Evolutionary conservation across 2,888 invertebrate genomes (phyloP), one percentile per base, ranked within the genome.

Genomic region (Archaeoteleia sp.): DNA sequence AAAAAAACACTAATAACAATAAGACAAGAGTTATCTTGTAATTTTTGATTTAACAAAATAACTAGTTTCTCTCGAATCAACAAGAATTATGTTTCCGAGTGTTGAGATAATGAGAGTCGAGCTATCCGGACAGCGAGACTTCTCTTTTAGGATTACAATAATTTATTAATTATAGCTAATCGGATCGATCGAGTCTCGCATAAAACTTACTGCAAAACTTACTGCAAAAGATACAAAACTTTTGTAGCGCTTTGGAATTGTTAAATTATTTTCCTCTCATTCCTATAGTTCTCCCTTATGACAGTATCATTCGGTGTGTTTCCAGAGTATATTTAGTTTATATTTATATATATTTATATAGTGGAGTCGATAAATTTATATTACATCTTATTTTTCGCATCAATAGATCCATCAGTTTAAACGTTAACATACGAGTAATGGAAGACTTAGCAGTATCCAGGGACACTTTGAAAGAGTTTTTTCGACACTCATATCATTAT

Each of bases 371-470:
- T 75, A 73, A 72, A 73, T 75, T 71, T 72, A 72, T 70, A 67
- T 72, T 75, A 71, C 72, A 75, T 69, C 68, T 70, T 73, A 73
- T 49, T 67, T 65, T 74, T 69, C 71, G 69, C 69, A 67, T 74
- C 70, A 73, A 73, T 74, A 72, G 71, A 74, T 68, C 72, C 73
- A 74, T 74, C 72, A 72, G 71, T 76, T 77, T 81, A 79, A 81
- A 80, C 74, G 80, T 79, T 78, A 79, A 79, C 78, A 77, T 82
- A 82, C 74, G 80, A 81, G 78, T 82, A 81, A 80, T 82, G 82
- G 82, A 82, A 82, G 82, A 82, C 82, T 77, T 80, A 72, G 75
- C 76, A 78, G 80, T 73, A 74, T 74, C 71, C 72, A 70, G 73
- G 71, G 75, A 74, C 72, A 76, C 72, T 74, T 73, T 73, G 62